Evolutionary conservation across 2,888 invertebrate species (phyloP), one percentile per base, ranked within the genome.

Genomic region (Argynnis bischoffii): DNA sequence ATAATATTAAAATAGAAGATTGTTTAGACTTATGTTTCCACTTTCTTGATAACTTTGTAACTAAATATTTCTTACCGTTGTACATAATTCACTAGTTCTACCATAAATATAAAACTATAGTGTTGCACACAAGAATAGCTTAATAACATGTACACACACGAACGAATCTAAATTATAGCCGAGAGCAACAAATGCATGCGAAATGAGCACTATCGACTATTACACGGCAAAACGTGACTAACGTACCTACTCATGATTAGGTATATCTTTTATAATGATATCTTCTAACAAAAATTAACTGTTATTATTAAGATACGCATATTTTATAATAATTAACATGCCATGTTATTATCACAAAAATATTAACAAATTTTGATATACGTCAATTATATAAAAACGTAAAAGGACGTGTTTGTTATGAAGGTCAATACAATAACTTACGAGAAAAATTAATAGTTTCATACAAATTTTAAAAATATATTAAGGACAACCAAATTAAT

Each of bases 181-280:
- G 79, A 76, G 80, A 80, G 80, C 83, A 82, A 81, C 79, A 79
- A 80, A 77, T 77, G 88, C 85, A 87, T 86, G 86, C 86, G 74
- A 82, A 83, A 83, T 85, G 82, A 83, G 81, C 77, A 77, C 80
- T 83, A 84, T 86, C 83, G 84, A 81, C 78, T 83, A 84, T 81
- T 83, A 83, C 83, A 86, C 81, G 81, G 72, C 72, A 77, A 78
- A 76, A 83, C 87, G 88, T 87, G 88, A 82, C 83, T 75, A 72
- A 75, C 80, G 83, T 85, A 66, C 26, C 26, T 5, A 26, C 64
- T 56, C 15, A 41, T 54, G 46, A 31, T 21, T 21, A n/a, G n/a
- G n/a, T n/a, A 15, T 54, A 63, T 70, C 51, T 66, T 54, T 48
- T 54, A 50, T 57, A 55, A 56, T 51, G 16, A 48, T 64, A 16